Evolutionary conservation across 1,140 invertebrate genomes (phyloP), one percentile per base, ranked within the genome.

Genomic region (Delia radicum): DNA sequence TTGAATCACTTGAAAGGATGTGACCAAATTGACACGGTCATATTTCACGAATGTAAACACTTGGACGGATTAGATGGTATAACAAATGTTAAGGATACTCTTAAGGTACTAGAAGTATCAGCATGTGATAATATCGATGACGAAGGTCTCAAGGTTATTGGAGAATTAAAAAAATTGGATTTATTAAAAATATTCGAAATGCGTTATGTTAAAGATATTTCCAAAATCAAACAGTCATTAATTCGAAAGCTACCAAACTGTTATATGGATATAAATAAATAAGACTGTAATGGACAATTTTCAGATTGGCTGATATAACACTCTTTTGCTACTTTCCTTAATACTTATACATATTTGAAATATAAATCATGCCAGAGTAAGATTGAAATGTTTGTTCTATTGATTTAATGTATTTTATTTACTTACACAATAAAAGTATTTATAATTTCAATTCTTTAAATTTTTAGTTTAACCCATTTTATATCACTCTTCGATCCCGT

Each of bases 51-150:
- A 46, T 94, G 92, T 83, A 83, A 81, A 75, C 93, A 94, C 80
- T 79, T 95, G 8, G 89, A 87, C 28, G 92, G 91, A 0, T 79
- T 94, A 31, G 76, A 82, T 6, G 80, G 88, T 15, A 80, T 95
- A 2, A 74, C 80, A 1, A 80, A 88, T 79, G 37, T 94, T 6
- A 90, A 90, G 78, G 81, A 90, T 73, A 87, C 89, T 0, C 83
- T 95, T 28, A 84, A 86, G 74, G 79, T 89, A 79, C 84, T 95
- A 1, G 90, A 94, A 87, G 86, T 95, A 3, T 88, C 88, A 12
- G 89, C 89, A 2, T 94, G 93, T 86, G 89, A 88, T 29, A 91
- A 91, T 85, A 87, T 95, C 33, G 90, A 90, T 0, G 89, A 93
- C 73, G 78, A 86, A 24, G 93, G 91, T 33, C 80, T 95, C 2